phyloP scores from a whole-genome alignment of 2,113 vertebrate genomes.

The Callopanchax toddi region DNA sequence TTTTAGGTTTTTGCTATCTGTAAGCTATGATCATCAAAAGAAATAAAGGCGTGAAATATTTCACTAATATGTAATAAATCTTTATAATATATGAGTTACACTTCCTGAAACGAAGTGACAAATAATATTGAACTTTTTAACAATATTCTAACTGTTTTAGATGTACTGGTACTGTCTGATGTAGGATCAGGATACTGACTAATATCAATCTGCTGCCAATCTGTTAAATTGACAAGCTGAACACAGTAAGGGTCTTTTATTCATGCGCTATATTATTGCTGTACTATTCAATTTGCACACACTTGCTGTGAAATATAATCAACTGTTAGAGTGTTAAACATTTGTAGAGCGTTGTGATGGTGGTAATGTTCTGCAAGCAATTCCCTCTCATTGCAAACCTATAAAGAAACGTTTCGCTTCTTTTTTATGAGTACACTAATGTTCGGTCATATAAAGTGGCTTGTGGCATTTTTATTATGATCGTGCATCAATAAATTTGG shows the following conservation, averaged over 20 bases:
- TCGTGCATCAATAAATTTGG: conserved; percentile 2
- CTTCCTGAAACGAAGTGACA: conserved; percentile 37
- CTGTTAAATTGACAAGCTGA: no score
- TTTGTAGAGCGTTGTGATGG: no score
- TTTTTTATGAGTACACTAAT: neutral
- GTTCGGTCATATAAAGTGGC: neutral
- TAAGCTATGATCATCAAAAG: no score
- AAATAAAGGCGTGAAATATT: no score
- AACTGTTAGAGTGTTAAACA: no score
- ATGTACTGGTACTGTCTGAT: conserved; percentile 18
- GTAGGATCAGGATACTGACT: conserved; percentile 13
- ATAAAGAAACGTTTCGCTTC: neutral
- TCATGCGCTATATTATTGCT: no score
- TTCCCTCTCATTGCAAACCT: neutral
- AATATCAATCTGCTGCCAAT: neutral
- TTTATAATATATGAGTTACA: no score
- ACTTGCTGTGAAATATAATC: no score
- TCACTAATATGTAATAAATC: no score
- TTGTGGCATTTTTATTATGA: neutral
- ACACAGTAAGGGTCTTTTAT: no score
- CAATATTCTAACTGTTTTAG: conserved; percentile 57
- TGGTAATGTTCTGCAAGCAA: neutral
- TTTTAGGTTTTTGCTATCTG: no score
- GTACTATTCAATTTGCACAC: no score
- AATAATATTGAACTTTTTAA: conserved; percentile 65